phyloP scores from a whole-genome alignment of 2,888 invertebrate genomes.

The Platycheirus rosarum region DNA sequence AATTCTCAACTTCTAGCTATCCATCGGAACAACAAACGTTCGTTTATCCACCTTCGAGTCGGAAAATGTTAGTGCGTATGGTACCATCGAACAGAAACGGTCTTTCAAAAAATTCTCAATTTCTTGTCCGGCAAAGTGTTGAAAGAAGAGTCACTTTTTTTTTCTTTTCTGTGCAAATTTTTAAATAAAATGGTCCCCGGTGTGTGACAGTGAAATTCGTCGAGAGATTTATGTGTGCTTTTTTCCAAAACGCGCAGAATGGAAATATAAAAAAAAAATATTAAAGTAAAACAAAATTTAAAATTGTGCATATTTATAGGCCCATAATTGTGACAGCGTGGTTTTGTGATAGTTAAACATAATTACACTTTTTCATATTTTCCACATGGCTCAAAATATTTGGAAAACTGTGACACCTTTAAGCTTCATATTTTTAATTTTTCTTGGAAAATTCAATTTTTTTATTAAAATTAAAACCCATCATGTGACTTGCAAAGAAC shows the following conservation, averaged over 20 bases:
- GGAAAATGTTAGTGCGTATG: conserved; percentile 68
- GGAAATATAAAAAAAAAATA: conserved; percentile 27
- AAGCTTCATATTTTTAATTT: conserved; percentile 8
- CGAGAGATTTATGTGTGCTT: conserved; percentile 28
- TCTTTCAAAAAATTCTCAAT: conserved; percentile 29
- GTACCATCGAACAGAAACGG: conserved; percentile 68
- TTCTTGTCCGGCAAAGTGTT: conserved; percentile 33
- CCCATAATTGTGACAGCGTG: conserved; percentile 33
- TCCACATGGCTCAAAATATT: conserved; percentile 9
- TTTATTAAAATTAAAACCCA: background rate
- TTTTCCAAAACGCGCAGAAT: conserved; percentile 47
- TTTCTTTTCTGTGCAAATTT: conserved; percentile 41
- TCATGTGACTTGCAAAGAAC: conserved; percentile 46
- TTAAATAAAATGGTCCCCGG: conserved; percentile 54
- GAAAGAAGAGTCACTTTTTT: conserved; percentile 27
- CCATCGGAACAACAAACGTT: conserved; percentile 55
- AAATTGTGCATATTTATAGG: conserved; percentile 22
- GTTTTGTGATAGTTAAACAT: conserved; percentile 45
- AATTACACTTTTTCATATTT: conserved; percentile 30
- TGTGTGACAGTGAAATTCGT: conserved; percentile 52
- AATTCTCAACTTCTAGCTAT: conserved; percentile 25
- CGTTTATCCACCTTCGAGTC: conserved; percentile 51
- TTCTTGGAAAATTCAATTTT: background rate
- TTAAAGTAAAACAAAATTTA: background rate
- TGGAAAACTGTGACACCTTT: conserved; percentile 43